phyloP scores from a whole-genome alignment of 2,888 invertebrate species.

The Cantharis rustica region DNA sequence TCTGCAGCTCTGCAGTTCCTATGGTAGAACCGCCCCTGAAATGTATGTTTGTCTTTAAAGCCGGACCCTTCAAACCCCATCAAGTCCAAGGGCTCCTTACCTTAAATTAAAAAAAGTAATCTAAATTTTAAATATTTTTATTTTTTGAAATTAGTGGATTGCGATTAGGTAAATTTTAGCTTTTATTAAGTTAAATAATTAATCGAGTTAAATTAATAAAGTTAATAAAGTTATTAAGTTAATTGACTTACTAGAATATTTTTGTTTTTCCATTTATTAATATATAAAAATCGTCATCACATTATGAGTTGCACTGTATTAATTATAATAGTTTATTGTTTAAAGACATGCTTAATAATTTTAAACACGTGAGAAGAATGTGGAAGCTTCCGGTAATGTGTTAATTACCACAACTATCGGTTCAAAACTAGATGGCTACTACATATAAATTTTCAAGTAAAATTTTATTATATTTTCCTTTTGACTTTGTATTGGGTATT shows the following conservation, averaged over 20 bases:
- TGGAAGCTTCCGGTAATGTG: neutral
- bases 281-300: neutral
- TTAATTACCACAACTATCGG: neutral
- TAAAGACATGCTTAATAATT: neutral
- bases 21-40: too few relatives aligned
- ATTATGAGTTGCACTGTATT: neutral
- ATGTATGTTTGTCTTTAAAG: too few relatives aligned
- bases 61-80: too few relatives aligned
- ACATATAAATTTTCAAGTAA: neutral
- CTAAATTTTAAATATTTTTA: too few relatives aligned
- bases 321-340: neutral
- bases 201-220: too few relatives aligned
- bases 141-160: too few relatives aligned
- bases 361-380: neutral
- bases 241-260: neutral
- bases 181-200: neutral
- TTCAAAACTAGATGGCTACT: neutral
- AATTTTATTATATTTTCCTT: neutral
- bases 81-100: too few relatives aligned
- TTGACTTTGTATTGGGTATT: neutral
- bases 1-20: too few relatives aligned
- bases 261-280: neutral
- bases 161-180: neutral
- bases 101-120: too few relatives aligned
- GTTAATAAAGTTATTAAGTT: neutral